Evolutionary conservation across 2,888 invertebrate species (phyloP).

Genomic region (Tuberolachnus salignus): DNA sequence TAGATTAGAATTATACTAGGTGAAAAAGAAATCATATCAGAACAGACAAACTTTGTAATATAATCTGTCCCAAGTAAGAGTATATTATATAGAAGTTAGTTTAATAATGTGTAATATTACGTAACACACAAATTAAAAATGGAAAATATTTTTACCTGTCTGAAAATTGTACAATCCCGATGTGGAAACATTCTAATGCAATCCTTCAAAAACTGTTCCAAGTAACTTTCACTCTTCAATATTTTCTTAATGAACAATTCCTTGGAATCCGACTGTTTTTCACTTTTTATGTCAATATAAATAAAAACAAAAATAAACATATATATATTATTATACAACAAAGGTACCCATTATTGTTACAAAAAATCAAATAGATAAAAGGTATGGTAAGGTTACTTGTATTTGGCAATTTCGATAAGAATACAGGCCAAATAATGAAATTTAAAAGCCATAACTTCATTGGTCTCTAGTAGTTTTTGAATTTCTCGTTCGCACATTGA

Average conservation of each 20-base stretch:
- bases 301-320: not conserved
- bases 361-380: conserved; percentile 45
- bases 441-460: conserved; percentile 90
- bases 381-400: conserved; percentile 59
- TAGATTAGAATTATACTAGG: no score
- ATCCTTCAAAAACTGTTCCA: conserved; percentile 79
- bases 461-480: conserved; percentile 79
- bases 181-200: conserved; percentile 89
- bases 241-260: conserved; percentile 79
- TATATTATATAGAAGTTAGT: no score
- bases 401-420: conserved; percentile 67
- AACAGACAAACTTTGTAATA: no score
- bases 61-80: no score
- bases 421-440: conserved; percentile 82
- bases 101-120: no score
- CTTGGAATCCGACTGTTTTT: conserved; percentile 68
- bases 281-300: conserved; percentile 33
- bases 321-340: conserved; percentile 2
- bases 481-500: conserved; percentile 86
- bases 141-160: conserved; percentile 66
- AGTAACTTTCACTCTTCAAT: conserved; percentile 70
- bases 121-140: not conserved
- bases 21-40: no score
- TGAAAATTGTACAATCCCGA: conserved; percentile 86
- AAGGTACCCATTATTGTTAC: not conserved